Evolutionary conservation across 2,113 vertebrate genomes (phyloP).

Genomic region (Epinephelus moara): DNA sequence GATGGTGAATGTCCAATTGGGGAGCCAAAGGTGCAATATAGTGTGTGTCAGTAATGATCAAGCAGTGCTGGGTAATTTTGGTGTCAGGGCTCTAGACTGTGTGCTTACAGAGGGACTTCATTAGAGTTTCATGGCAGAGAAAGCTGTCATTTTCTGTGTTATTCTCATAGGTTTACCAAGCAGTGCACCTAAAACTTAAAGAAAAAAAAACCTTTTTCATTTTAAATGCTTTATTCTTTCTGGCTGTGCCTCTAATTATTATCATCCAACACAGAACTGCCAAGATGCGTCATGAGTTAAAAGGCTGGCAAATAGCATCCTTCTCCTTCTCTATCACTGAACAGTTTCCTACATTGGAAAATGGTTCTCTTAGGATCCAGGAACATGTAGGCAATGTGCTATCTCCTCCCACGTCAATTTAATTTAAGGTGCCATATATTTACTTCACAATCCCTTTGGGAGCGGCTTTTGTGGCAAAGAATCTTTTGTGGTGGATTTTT

Average conservation of each 20-base stretch:
- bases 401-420: constrained; percentile 30
- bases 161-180: constrained; percentile 5
- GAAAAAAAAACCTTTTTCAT: neutral
- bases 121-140: constrained; percentile 6
- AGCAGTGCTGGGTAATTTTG: constrained; percentile 8
- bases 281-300: constrained; percentile 9
- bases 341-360: constrained; percentile 3
- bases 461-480: constrained; percentile 17
- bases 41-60: constrained; percentile 30
- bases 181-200: neutral
- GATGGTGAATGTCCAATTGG: constrained; percentile 21
- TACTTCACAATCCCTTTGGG: constrained; percentile 27
- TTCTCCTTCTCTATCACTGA: neutral
- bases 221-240: neutral
- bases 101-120: neutral
- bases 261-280: constrained; percentile 23
- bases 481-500: constrained; percentile 27
- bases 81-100: neutral
- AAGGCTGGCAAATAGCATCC: constrained; percentile 10
- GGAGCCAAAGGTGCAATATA: constrained; percentile 35
- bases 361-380: constrained; percentile 9
- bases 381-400: constrained; percentile 5
- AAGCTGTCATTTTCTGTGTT: constrained; percentile 13
- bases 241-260: constrained; percentile 12
- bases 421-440: constrained; percentile 34